Evolutionary conservation across 2,113 vertebrate genomes (phyloP).

Genomic region (Chionomys nivalis): DNA sequence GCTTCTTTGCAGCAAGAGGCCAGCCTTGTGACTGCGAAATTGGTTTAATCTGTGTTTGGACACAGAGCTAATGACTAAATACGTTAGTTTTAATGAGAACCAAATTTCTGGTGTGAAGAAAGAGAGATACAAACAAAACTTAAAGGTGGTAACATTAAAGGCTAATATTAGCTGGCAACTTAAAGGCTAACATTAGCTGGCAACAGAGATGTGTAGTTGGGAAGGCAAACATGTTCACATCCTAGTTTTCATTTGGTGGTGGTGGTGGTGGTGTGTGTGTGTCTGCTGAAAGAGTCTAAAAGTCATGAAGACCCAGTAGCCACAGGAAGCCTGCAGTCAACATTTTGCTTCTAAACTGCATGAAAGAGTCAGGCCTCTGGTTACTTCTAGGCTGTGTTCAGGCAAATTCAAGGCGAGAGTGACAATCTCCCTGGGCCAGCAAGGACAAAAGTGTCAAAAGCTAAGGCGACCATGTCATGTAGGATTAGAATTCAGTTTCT

Average conservation of each 20-base stretch:
- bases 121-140: not conserved
- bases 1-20: not conserved
- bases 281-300: not conserved
- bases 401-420: not conserved
- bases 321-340: not conserved
- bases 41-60: not conserved
- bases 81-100: constrained; percentile 27
- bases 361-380: not conserved
- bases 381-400: not conserved
- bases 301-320: not conserved
- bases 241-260: not conserved
- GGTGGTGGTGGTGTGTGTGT: too few species aligned
- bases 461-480: not conserved
- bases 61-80: not conserved
- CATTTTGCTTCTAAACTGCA: not conserved
- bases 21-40: not conserved
- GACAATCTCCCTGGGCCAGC: not conserved
- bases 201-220: not conserved
- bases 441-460: not conserved
- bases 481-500: not conserved
- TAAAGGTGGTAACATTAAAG: not conserved
- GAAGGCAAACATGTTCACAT: not conserved
- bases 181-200: not conserved
- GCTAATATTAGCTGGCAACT: too few species aligned
- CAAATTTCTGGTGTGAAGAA: not conserved